Evolutionary conservation across 2,113 vertebrate species (phyloP).

Genomic region (Corythaeola cristata): DNA sequence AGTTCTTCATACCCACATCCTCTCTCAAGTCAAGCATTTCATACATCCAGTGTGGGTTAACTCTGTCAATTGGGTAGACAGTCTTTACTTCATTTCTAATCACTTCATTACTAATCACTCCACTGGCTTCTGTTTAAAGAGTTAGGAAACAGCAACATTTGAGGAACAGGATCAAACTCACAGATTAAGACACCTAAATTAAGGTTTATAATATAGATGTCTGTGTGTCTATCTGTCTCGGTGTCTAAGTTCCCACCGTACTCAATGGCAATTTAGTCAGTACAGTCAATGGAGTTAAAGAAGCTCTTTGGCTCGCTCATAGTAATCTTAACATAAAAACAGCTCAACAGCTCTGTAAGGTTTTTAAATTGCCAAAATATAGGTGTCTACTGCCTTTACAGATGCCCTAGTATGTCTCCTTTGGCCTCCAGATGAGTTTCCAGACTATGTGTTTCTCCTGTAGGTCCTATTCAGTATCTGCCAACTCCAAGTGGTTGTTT

Average conservation of each 20-base stretch:
- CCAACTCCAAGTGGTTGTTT: accelerated
- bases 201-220: background rate
- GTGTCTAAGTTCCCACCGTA: background rate
- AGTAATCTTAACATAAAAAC: background rate
- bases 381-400: background rate
- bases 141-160: background rate
- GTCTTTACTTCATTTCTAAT: background rate
- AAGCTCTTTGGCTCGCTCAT: background rate
- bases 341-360: background rate
- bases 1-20: background rate
- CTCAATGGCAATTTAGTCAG: background rate
- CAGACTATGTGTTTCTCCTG: background rate
- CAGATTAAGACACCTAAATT: background rate
- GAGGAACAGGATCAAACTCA: background rate
- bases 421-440: background rate
- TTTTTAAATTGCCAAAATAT: background rate
- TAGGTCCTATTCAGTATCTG: background rate
- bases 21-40: background rate
- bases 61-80: background rate
- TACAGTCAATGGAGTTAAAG: background rate
- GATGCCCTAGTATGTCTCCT: background rate
- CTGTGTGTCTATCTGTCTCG: background rate
- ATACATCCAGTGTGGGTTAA: background rate
- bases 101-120: background rate
- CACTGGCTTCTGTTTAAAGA: background rate